phyloP scores from a whole-genome alignment of 2,888 invertebrate genomes.

The Eulithis prunata region DNA sequence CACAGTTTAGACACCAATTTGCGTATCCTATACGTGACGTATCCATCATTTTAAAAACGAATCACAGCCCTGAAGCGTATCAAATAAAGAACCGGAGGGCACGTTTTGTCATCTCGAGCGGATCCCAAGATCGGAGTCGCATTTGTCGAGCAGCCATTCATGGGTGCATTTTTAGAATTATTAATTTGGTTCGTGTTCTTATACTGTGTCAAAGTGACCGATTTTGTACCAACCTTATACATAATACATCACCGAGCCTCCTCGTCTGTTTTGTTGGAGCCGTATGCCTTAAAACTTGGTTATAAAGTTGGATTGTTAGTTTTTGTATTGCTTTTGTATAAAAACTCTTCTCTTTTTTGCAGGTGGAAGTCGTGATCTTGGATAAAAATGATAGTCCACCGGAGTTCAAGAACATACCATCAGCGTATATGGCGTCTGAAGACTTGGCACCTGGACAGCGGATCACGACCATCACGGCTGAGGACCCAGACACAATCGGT shows the following conservation, averaged over 20 bases:
- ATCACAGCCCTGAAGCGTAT: slow-evolving; percentile 45
- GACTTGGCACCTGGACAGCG: slow-evolving; percentile 92
- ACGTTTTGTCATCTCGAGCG: slow-evolving; percentile 59
- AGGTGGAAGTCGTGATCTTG: slow-evolving; percentile 93
- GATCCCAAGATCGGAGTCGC: slow-evolving; percentile 51
- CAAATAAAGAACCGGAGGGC: slow-evolving; percentile 52
- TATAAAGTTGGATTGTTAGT: slow-evolving; percentile 59
- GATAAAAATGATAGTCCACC: slow-evolving; percentile 99
- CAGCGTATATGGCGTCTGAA: slow-evolving; percentile 91
- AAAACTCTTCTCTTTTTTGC: slow-evolving; percentile 67
- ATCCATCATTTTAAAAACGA: slow-evolving; percentile 29
- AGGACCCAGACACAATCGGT: slow-evolving; percentile 94
- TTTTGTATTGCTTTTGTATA: slow-evolving; percentile 34
- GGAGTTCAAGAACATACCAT: slow-evolving; percentile 89
- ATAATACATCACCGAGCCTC: slow-evolving; percentile 72
- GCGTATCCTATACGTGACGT: slow-evolving; percentile 28
- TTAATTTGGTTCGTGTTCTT: slow-evolving; percentile 79
- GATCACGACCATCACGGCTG: slow-evolving; percentile 90
- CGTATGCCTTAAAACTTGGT: slow-evolving; percentile 55
- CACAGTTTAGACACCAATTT: slow-evolving; percentile 14
- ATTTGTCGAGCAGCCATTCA: slow-evolving; percentile 64
- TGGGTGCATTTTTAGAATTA: slow-evolving; percentile 81
- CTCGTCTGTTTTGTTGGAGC: slow-evolving; percentile 62
- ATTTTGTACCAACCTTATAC: slow-evolving; percentile 76
- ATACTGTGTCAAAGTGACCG: slow-evolving; percentile 74